Percentiles rank a stretch among this genome's conserved stretches.
phyloP scores from a whole-genome alignment of 2,113 vertebrate species.

The Leuciscus idus region DNA sequence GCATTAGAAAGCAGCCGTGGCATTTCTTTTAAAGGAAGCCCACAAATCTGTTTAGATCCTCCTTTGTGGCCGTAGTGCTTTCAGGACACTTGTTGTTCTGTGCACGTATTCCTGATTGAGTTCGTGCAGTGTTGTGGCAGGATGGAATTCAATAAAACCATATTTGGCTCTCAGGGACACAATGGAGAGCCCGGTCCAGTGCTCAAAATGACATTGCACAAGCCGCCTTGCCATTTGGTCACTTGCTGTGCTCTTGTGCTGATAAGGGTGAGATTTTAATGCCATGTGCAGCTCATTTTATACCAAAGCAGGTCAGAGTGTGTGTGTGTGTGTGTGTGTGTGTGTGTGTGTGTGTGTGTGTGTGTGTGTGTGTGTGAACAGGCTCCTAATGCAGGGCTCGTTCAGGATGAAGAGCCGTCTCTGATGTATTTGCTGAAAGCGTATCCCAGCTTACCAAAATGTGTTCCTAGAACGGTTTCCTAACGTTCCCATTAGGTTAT shows the following conservation, averaged over 20 bases:
- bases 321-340: background rate
- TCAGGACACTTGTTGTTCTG: background rate
- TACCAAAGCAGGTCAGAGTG: conserved; percentile 9
- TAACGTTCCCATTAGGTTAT: too few relatives aligned
- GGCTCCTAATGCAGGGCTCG: background rate
- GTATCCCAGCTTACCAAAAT: too few relatives aligned
- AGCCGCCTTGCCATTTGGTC: background rate
- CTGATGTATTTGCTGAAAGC: background rate
- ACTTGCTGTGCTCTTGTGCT: conserved; percentile 17
- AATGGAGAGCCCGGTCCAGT: conserved; percentile 5
- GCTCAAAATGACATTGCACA: background rate
- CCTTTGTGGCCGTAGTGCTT: too few relatives aligned
- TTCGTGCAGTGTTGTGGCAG: background rate
- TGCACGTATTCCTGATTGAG: conserved; percentile 16
- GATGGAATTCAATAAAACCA: background rate
- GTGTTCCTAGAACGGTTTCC: too few relatives aligned
- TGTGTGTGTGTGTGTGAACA: background rate
- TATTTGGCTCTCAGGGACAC: conserved; percentile 15
- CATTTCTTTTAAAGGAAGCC: background rate
- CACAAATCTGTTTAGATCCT: background rate
- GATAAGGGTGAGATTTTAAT: conserved; percentile 8
- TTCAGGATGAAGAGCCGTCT: background rate
- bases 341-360: background rate
- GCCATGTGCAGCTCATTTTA: background rate
- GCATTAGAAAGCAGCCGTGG: background rate